phyloP scores from a whole-genome alignment of 2,888 invertebrate species.

The Zaprionus obscuricornis region DNA sequence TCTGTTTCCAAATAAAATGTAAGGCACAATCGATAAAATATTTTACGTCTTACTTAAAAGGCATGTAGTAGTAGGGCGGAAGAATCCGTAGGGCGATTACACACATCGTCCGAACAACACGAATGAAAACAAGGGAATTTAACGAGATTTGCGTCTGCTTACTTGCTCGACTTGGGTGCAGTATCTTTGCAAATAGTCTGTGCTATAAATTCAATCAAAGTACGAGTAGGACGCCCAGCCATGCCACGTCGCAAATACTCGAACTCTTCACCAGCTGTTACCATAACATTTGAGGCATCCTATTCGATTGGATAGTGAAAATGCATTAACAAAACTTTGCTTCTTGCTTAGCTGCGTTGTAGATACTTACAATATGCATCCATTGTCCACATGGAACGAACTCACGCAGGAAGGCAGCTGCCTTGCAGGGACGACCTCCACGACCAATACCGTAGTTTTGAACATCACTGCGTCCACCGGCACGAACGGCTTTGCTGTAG shows the following conservation, averaged over 20 bases:
- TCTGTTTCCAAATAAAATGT: slow-evolving; percentile 17
- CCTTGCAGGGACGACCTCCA: slow-evolving; percentile 88
- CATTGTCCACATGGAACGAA: slow-evolving; percentile 89
- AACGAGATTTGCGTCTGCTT: too few species aligned
- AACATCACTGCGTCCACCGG: slow-evolving; percentile 84
- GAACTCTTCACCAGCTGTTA: slow-evolving; percentile 86
- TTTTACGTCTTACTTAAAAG: too few species aligned
- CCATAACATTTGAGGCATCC: slow-evolving; percentile 90
- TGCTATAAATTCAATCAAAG: slow-evolving; percentile 88
- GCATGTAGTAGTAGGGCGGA: too few species aligned
- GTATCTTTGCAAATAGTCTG: slow-evolving; percentile 84
- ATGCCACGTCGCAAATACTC: slow-evolving; percentile 87
- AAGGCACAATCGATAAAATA: slow-evolving; percentile 6
- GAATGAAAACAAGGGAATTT: too few species aligned
- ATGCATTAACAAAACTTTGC: too few species aligned
- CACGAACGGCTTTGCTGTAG: slow-evolving; percentile 86
- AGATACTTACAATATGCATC: slow-evolving; percentile 87
- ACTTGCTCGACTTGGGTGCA: slow-evolving; percentile 75
- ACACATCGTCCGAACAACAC: slow-evolving; percentile 6
- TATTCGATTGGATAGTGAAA: slow-evolving; percentile 18
- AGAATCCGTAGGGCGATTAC: too few species aligned
- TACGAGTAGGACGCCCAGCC: slow-evolving; percentile 91
- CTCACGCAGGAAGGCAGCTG: slow-evolving; percentile 90
- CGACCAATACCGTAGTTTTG: slow-evolving; percentile 84
- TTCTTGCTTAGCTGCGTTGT: too few species aligned